These are phyloP conservation scores for Globicephala melas DNA, from an alignment of 2,113 vertebrate genomes.

Conservation along the genomic window DNA sequence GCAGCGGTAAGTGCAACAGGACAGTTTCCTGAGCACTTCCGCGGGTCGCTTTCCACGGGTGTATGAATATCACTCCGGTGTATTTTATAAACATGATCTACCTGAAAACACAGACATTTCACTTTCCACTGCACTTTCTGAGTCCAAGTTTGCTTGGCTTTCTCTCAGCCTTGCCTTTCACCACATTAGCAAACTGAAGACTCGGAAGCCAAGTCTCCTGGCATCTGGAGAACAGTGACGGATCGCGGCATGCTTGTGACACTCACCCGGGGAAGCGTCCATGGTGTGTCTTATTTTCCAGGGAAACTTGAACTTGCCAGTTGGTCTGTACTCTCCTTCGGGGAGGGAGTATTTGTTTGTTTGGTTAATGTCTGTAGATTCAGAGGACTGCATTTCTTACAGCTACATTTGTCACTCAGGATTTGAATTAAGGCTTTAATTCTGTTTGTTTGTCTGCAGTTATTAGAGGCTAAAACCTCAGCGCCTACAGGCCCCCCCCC, in stretches of 20 bases:
- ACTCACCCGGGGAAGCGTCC: neutral
- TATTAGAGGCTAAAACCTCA: conserved; percentile 72
- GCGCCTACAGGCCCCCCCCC: neutral
- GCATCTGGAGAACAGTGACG: neutral
- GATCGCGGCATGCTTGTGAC: neutral
- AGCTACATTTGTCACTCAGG: conserved; percentile 25
- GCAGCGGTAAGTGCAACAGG: neutral
- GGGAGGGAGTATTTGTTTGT: neutral
- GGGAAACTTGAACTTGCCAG: neutral
- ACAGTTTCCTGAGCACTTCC: neutral
- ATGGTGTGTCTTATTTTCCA: neutral
- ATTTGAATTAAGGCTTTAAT: conserved; percentile 73
- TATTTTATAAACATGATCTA: neutral
- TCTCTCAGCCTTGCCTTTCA: neutral
- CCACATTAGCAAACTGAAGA: neutral
- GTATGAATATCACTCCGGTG: neutral
- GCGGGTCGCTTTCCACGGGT: neutral
- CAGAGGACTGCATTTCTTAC: neutral
- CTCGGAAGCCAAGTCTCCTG: neutral
- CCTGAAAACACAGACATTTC: neutral
- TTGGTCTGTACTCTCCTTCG: neutral
- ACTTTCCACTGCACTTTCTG: neutral
- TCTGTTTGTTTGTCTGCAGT: conserved; percentile 65
- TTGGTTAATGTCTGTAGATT: conserved; percentile 4
- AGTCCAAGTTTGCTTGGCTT: neutral